These are phyloP conservation scores for Hydrophis major DNA, from an alignment of 2,797 vertebrate genomes.

Conservation along the genomic window DNA sequence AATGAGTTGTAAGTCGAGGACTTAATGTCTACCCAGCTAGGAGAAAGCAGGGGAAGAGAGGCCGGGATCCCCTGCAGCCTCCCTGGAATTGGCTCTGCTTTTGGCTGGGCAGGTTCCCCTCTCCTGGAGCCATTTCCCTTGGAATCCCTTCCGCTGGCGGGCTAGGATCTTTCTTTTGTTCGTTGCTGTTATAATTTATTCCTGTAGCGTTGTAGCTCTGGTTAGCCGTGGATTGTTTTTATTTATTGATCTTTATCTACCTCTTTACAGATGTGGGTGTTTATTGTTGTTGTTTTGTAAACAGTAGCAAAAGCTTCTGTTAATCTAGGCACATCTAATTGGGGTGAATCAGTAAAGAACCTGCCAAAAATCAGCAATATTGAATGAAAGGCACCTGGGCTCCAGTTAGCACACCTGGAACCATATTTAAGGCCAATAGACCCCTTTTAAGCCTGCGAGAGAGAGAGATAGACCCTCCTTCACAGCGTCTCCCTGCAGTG, in stretches of 20 bases:
- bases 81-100: no score
- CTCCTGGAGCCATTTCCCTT: no score
- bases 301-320: not conserved
- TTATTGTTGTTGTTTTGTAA: not conserved
- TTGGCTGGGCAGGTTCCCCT: no score
- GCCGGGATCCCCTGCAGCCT: not conserved
- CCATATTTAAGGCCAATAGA: not conserved
- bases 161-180: no score
- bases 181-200: not conserved
- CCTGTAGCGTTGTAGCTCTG: not conserved
- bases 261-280: not conserved
- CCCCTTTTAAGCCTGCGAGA: not conserved
- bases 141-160: no score
- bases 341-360: not conserved
- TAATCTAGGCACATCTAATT: not conserved
- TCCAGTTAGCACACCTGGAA: not conserved
- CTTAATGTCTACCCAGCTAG: not conserved
- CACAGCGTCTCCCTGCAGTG: not conserved
- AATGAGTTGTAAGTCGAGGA: not conserved
- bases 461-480: accelerated
- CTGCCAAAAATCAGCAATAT: not conserved
- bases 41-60: not conserved
- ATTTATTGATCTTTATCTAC: not conserved
- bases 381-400: not conserved
- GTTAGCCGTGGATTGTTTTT: not conserved